These are phyloP conservation scores for Perodicticus potto DNA, from an alignment of 2,797 vertebrate species.

Conservation along the genomic window DNA sequence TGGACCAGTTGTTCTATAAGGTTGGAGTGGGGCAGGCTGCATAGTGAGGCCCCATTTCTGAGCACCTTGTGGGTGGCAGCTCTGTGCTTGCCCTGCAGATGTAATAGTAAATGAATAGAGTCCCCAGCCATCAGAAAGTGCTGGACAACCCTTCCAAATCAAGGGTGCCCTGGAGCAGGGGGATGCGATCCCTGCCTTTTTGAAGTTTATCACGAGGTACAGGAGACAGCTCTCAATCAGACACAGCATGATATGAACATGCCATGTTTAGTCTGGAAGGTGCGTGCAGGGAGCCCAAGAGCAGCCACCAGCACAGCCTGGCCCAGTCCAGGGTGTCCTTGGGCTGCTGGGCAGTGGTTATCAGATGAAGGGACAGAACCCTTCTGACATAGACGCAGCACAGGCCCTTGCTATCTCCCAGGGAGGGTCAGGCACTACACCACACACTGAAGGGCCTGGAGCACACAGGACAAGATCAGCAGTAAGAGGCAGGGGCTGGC, in stretches of 20 bases:
- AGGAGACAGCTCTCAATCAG: neutral
- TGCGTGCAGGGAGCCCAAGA: neutral
- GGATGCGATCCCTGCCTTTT: neutral
- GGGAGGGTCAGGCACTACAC: neutral
- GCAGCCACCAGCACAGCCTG: neutral
- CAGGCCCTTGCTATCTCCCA: neutral
- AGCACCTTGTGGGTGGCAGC: neutral
- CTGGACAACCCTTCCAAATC: no score
- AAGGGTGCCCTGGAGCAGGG: neutral
- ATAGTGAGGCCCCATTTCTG: neutral
- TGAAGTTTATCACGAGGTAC: neutral
- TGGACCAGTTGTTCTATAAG: neutral
- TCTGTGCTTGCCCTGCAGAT: neutral
- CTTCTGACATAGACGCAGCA: neutral
- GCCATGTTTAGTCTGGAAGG: neutral
- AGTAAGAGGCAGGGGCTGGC: neutral
- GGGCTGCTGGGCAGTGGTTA: neutral
- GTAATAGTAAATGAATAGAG: neutral
- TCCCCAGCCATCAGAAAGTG: neutral
- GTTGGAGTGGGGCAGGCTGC: no score
- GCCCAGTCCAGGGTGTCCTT: neutral
- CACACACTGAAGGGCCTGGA: rapidly evolving
- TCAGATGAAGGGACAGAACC: neutral
- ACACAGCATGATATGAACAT: neutral
- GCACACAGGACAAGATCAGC: neutral